Percentiles rank a stretch among this genome's conserved stretches.
phyloP scores from a whole-genome alignment of 1,140 invertebrate species.

The Aleiodes sp. region DNA sequence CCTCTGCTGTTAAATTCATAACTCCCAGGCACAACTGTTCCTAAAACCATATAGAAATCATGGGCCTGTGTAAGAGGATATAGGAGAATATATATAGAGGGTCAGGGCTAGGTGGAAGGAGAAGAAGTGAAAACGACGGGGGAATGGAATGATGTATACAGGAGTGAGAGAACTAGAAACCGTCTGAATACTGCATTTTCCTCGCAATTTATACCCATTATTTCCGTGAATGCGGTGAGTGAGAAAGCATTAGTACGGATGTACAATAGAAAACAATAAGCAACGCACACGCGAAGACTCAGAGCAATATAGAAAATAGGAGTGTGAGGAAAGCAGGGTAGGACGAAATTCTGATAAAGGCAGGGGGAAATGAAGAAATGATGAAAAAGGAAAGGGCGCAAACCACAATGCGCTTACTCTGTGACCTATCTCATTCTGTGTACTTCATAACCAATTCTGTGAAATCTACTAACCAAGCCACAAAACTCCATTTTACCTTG shows the following conservation, averaged over 20 bases:
- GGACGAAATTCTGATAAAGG: not conserved
- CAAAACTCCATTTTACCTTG: slow-evolving; percentile 1
- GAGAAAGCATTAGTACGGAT: slow-evolving; percentile 14
- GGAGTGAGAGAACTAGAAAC: not conserved
- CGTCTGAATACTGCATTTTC: slow-evolving; percentile 16
- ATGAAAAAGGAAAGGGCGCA: not conserved
- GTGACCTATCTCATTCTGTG: not conserved
- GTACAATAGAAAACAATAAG: slow-evolving; percentile 16
- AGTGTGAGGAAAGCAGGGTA: not conserved
- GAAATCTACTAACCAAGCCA: slow-evolving; percentile 3
- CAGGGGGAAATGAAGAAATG: not conserved
- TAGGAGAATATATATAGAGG: not conserved
- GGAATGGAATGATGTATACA: no score
- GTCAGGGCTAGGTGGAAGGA: not conserved
- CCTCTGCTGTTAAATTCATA: slow-evolving; percentile 16
- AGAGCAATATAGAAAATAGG: no score
- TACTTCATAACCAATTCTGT: not conserved
- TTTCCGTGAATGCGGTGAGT: slow-evolving; percentile 15
- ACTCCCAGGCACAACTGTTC: slow-evolving; percentile 8
- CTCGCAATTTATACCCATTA: slow-evolving; percentile 17
- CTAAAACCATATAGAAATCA: slow-evolving; percentile 12
- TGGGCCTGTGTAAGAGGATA: not conserved
- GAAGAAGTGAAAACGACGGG: no score
- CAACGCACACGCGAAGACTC: not conserved
- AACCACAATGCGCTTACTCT: slow-evolving; percentile 7